phyloP scores from a whole-genome alignment of 2,113 vertebrate species.

The Sardina pilchardus region DNA sequence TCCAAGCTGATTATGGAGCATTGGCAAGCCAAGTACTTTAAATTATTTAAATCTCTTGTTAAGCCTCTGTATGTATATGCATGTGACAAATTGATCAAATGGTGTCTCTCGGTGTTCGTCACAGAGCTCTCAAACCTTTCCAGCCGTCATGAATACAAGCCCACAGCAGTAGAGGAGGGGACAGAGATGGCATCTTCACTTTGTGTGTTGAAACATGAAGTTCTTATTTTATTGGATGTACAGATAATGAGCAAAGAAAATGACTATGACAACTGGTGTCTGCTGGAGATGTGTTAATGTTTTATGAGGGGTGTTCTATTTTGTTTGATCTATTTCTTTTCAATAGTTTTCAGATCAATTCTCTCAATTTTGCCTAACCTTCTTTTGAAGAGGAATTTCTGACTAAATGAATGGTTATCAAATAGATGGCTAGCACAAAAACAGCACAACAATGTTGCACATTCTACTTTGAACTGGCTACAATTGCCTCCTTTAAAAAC shows the following conservation, averaged over 20 bases:
- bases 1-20: constrained; percentile 79
- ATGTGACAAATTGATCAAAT: constrained; percentile 75
- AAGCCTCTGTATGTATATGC: constrained; percentile 75
- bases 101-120: constrained; percentile 57
- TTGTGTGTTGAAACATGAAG: neutral
- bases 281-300: neutral
- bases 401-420: neutral
- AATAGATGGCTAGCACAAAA: neutral
- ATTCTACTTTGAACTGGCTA: neutral
- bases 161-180: neutral
- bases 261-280: too few species aligned
- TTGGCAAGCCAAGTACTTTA: constrained; percentile 77
- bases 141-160: neutral
- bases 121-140: neutral
- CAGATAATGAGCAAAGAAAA: neutral
- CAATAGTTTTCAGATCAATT: neutral
- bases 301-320: too few species aligned
- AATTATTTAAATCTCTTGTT: constrained; percentile 89
- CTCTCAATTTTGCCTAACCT: neutral
- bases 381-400: neutral
- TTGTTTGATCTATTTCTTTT: too few species aligned
- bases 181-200: neutral
- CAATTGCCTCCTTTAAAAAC: too few species aligned
- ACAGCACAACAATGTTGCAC: neutral
- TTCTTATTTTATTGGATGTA: neutral